Evolutionary conservation across 2,113 vertebrate species (phyloP), one percentile per base, ranked within the genome.

Genomic region (Actenoides lindsayi): DNA sequence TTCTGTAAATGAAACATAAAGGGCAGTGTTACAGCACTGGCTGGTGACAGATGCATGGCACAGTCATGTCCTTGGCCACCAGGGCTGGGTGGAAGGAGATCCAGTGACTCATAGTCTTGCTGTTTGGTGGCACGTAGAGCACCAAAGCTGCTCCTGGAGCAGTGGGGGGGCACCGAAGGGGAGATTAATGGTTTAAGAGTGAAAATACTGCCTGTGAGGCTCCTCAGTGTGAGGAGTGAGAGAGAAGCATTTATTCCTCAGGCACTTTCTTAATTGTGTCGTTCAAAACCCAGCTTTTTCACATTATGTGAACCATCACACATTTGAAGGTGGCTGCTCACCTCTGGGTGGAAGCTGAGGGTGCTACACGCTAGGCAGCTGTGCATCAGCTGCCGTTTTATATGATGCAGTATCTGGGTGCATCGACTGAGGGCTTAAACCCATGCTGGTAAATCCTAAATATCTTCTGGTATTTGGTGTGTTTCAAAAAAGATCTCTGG

Each of bases 391-490:
- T 16, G 19, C 42, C 14, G 11, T 80, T 51, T 85, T 0, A 0
- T 44, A 12, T 50, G 33, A 63, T 12, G 13, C 16, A 6, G 5
- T 21, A 35, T 59, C 57, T 51, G 44, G 24, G 6, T 59, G 4
- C 16, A 31, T 6, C 0, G 0, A 27, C 15, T 1, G 4, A 41
- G 57, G 37, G 39, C 37, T 59, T 60, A 24, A 48, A 3, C 31
- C 63, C 9, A 13, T 31, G 21, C 39, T 53, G 39, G 1, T 39
- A 41, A 60, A 31, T 42, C 59, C 51, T 70, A 30, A 64, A 48
- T 54, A n/a, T 53, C 51, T 82, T 48, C 57, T 64, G 51, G 5
- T 9, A 16, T 4, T 71, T 27, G 33, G 5, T 8, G 1, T 3
- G 17, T 48, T 57, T 86, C 42, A 31, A 6, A 51, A 50, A 42